Evolutionary conservation across 2,888 invertebrate genomes (phyloP).

Genomic region (Sinopyrophorus schimmeli): DNA sequence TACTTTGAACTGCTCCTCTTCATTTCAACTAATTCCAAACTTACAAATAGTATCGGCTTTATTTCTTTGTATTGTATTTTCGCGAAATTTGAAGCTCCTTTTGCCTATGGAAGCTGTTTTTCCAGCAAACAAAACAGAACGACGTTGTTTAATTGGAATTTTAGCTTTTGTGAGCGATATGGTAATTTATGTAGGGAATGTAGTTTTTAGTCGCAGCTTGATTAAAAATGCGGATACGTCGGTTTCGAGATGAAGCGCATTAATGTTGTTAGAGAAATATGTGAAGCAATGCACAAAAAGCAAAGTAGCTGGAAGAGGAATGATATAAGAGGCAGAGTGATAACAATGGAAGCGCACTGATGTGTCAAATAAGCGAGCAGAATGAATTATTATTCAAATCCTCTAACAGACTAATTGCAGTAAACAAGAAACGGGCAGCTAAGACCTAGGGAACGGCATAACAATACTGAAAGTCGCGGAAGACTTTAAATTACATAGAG

Average conservation of each 20-base stretch:
- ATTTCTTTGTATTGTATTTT: too few relatives aligned
- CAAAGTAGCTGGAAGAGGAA: slow-evolving; percentile 20
- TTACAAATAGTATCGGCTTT: too few relatives aligned
- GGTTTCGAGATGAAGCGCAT: slow-evolving; percentile 10
- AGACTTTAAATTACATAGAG: slow-evolving; percentile 50
- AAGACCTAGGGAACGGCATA: slow-evolving; percentile 37
- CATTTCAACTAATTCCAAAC: too few relatives aligned
- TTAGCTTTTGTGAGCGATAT: too few relatives aligned
- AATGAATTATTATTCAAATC: slow-evolving; percentile 53
- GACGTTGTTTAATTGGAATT: too few relatives aligned
- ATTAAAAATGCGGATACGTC: too few relatives aligned
- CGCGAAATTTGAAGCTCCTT: too few relatives aligned
- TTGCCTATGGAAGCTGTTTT: too few relatives aligned
- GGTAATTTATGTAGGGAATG: too few relatives aligned
- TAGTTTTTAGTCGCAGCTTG: too few relatives aligned
- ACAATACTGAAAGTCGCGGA: slow-evolving; percentile 47
- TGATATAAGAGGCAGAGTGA: slow-evolving; percentile 29
- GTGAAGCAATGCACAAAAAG: slow-evolving; percentile 22
- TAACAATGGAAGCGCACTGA: slow-evolving; percentile 44
- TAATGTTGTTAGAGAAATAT: slow-evolving; percentile 13
- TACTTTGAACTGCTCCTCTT: too few relatives aligned
- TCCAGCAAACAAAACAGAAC: too few relatives aligned
- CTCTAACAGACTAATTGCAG: slow-evolving; percentile 50
- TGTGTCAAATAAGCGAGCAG: slow-evolving; percentile 48
- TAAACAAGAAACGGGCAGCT: slow-evolving; percentile 51